Percentiles rank a stretch among this genome's conserved stretches.
Evolutionary conservation across 1,140 invertebrate species (phyloP).

Genomic region (Berghia stephanieae): DNA sequence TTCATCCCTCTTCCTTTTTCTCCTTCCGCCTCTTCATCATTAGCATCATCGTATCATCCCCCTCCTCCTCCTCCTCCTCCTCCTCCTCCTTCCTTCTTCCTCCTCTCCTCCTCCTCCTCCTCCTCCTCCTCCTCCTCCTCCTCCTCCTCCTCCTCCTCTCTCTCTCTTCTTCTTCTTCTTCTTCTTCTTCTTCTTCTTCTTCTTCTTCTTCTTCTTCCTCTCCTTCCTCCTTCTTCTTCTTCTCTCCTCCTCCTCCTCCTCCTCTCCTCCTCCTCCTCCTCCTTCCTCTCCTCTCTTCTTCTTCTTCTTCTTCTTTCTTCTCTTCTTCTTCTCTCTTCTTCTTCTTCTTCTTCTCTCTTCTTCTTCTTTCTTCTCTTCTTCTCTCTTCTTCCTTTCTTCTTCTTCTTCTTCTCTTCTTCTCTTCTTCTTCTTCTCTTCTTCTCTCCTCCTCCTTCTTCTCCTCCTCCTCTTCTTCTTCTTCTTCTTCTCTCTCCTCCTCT

Average conservation of each 20-base stretch:
- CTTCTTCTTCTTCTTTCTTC: not conserved
- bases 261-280: not conserved
- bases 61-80: constrained; percentile 25
- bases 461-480: not conserved
- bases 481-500: not conserved
- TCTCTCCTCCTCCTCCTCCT: constrained; percentile 12
- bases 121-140: constrained; percentile 17
- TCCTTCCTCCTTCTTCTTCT: constrained; percentile 27
- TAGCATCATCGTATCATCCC: not conserved
- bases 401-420: not conserved
- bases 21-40: not conserved
- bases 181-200: not conserved
- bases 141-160: constrained; percentile 10
- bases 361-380: not conserved
- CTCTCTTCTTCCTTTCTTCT: not conserved
- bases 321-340: not conserved
- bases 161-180: not conserved
- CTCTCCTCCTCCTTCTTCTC: not conserved
- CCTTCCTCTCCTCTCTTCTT: not conserved
- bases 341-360: not conserved
- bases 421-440: not conserved
- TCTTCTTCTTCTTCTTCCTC: constrained; percentile 10
- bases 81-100: constrained; percentile 12
- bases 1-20: constrained; percentile 19
- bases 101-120: not conserved